phyloP scores from a whole-genome alignment of 2,888 invertebrate genomes.

The Abscondita cerata region DNA sequence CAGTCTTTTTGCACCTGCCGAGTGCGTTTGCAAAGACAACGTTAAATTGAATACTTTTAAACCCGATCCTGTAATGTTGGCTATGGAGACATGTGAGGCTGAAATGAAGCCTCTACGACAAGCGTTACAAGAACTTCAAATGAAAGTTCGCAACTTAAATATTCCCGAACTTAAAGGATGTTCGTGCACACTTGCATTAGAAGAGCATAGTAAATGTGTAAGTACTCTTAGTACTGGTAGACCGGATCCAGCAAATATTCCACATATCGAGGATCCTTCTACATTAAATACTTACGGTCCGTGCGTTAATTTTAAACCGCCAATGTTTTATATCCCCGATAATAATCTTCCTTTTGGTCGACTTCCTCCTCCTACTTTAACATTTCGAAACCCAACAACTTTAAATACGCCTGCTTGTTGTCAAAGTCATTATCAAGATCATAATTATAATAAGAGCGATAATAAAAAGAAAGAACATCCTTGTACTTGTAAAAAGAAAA shows the following conservation, averaged over 20 bases:
- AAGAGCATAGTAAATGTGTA: background rate
- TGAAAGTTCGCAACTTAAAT: constrained; percentile 40
- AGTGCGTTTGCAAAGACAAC: constrained; percentile 10
- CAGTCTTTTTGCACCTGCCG: background rate
- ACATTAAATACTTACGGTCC: no score
- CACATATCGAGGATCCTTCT: background rate
- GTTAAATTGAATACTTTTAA: constrained; percentile 13
- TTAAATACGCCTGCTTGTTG: no score
- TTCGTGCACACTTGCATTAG: constrained; percentile 9
- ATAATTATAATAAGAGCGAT: no score
- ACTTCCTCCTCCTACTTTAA: no score
- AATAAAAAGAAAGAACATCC: no score
- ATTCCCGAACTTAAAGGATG: constrained; percentile 38
- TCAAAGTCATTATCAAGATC: no score
- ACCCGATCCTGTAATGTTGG: constrained; percentile 37
- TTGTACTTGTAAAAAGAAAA: no score
- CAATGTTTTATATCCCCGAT: no score
- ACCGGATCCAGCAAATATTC: background rate
- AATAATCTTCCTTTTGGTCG: no score
- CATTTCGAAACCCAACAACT: no score
- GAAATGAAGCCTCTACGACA: constrained; percentile 42
- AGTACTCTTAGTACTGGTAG: background rate
- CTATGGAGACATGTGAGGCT: constrained; percentile 41
- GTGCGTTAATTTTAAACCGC: no score
- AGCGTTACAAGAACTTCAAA: constrained; percentile 37